phyloP scores from a whole-genome alignment of 2,113 vertebrate genomes.

The Siniperca knerii region DNA sequence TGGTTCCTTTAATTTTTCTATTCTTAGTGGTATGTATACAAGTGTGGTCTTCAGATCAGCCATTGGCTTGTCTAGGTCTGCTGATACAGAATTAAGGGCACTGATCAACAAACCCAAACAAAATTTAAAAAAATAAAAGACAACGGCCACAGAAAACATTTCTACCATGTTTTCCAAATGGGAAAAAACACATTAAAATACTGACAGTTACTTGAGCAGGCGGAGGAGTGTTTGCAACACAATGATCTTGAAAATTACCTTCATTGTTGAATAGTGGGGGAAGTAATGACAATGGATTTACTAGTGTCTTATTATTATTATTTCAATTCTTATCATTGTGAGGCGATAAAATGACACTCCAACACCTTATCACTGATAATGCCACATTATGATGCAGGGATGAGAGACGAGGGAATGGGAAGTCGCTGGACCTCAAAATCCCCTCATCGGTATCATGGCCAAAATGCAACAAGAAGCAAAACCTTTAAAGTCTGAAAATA shows the following conservation, averaged over 20 bases:
- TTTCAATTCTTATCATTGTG: constrained; percentile 68
- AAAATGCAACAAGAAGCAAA: constrained; percentile 27
- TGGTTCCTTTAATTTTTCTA: constrained; percentile 2
- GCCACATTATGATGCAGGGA: constrained; percentile 64
- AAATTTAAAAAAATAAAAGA: constrained; percentile 52
- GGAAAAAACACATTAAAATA: constrained; percentile 60
- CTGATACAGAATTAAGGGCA: constrained; percentile 66
- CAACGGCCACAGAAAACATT: constrained; percentile 72
- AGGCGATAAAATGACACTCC: constrained; percentile 64
- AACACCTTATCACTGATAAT: constrained; percentile 67
- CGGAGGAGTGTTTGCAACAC: constrained; percentile 67
- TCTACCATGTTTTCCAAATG: constrained; percentile 74
- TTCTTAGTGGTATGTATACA: constrained; percentile 67
- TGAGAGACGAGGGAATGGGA: constrained; percentile 58
- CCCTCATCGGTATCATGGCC: constrained; percentile 5
- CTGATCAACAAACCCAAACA: constrained; percentile 81
- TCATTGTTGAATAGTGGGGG: constrained; percentile 5
- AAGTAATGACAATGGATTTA: constrained; percentile 23
- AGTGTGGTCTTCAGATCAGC: constrained; percentile 70
- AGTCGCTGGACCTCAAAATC: constrained; percentile 64
- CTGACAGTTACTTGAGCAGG: constrained; percentile 55
- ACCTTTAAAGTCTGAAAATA: background rate
- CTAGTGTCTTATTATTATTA: constrained; percentile 17
- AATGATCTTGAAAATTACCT: constrained; percentile 53
- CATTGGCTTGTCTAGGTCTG: constrained; percentile 68